Conservation (phyloP, 2,888 invertebrate genomes). For the Boloria euphrosyne region DNA sequence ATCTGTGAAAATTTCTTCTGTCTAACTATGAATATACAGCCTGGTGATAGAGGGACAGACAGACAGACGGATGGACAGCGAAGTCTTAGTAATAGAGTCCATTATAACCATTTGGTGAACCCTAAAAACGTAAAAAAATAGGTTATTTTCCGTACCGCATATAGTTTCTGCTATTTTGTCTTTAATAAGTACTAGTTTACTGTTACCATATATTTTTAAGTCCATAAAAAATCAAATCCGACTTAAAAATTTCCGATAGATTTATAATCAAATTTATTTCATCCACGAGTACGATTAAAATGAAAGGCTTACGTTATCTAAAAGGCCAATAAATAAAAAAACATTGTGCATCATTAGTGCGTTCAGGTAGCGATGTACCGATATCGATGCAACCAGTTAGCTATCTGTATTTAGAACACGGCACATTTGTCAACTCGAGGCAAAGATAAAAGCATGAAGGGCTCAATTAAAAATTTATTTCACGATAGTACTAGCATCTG, state of each 20-base stretch:
- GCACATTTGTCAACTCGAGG: constrained; percentile 45
- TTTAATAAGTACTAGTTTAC: too few species aligned
- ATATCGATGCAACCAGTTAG: constrained; percentile 33
- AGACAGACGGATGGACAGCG: too few species aligned
- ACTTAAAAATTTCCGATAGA: background rate
- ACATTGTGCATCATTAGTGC: constrained; percentile 31
- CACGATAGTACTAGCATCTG: constrained; percentile 43
- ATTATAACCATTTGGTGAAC: too few species aligned
- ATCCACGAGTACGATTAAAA: constrained; percentile 6
- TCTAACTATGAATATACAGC: too few species aligned
- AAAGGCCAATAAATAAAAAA: constrained; percentile 27
- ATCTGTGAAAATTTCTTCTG: too few species aligned
- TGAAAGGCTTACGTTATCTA: constrained; percentile 3
- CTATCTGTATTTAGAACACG: constrained; percentile 43
- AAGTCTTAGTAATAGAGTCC: too few species aligned
- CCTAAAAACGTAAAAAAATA: too few species aligned
- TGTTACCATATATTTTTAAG: background rate
- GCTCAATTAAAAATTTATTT: constrained; percentile 48
- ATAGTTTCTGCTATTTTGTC: too few species aligned
- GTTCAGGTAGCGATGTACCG: constrained; percentile 38
- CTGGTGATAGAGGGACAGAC: too few species aligned
- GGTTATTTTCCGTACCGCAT: too few species aligned
- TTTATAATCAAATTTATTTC: constrained; percentile 11
- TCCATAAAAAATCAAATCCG: background rate
- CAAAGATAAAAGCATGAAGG: constrained; percentile 43